These are phyloP conservation scores for Thaumatotibia leucotreta DNA, from an alignment of 1,140 invertebrate genomes.

Conservation along the genomic window DNA sequence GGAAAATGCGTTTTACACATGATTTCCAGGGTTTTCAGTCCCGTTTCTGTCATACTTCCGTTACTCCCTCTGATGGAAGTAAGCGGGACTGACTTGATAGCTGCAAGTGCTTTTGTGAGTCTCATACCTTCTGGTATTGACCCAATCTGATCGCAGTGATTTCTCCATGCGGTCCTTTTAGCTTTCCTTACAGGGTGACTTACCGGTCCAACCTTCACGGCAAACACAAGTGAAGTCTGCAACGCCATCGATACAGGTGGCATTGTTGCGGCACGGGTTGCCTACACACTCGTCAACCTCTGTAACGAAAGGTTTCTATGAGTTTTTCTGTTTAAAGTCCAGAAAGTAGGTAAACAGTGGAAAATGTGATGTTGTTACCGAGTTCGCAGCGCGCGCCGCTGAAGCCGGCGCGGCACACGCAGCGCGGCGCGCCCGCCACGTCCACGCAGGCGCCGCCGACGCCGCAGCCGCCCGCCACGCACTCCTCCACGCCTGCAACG, in stretches of 20 bases:
- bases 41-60: too few species aligned
- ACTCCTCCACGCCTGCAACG: constrained; percentile 77
- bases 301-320: constrained; percentile 58
- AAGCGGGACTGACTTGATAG: too few species aligned
- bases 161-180: too few species aligned
- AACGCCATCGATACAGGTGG: constrained; percentile 87
- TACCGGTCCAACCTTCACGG: constrained; percentile 84
- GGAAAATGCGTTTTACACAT: too few species aligned
- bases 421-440: background rate
- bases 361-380: constrained; percentile 68
- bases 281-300: constrained; percentile 88
- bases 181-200: too few species aligned
- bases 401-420: constrained; percentile 17
- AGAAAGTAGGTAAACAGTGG: background rate
- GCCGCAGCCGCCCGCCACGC: constrained; percentile 40
- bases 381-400: constrained; percentile 12
- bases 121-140: too few species aligned
- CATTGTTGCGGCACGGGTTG: constrained; percentile 90
- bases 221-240: constrained; percentile 90
- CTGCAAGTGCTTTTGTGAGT: too few species aligned
- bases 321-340: constrained; percentile 79
- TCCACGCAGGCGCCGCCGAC: constrained; percentile 12
- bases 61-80: too few species aligned
- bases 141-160: too few species aligned
- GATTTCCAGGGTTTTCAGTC: too few species aligned